Base-by-base conservation (phyloP, 2,113 vertebrate genomes). In the Phrynosoma blainvillii region DNA sequence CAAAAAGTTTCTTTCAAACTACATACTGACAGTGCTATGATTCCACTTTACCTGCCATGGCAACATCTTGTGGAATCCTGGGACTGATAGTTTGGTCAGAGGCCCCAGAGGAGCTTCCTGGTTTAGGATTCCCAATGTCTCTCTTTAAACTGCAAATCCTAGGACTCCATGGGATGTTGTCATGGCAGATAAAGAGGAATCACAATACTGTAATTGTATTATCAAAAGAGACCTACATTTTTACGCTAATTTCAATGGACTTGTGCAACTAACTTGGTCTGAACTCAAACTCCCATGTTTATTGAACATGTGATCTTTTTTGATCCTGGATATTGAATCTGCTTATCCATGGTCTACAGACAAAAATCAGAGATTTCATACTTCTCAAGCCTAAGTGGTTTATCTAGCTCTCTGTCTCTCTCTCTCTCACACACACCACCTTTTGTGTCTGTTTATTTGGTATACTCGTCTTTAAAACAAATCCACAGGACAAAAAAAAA, bases 401-500 rank as follows among this genome's bases (percentile, higher is more conserved):
- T 87, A 16, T 36, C 20, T 42, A 36, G 32, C 20, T 47, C 10
- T 8, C 5, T 25, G 23, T 62, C 62, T 81, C 32, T 56, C 32
- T 79, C 25, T 79, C 18, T 21, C 20, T 27, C 20, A 16, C 59
- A 62, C 59, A 62, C 14, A 62, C 59, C 59, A 62, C 13, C 13
- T n/a, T 32, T 68, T 47, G 40, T 21, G 79, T 30, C 76, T 47
- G 84, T 87, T 92, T 83, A 13, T 84, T 84, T 88, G 86, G 78
- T 42, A 52, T 14, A 65, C 21, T 76, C 8, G 42, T 0, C n/a
- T 16, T 13, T 79, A 80, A 36, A 85, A 12, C 80, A 91, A 91
- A 86, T 77, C 25, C 2, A 10, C 1, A 79, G 0, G 0, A 88
- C 80, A 30, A 32, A 79, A 20, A 9, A 56, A 18, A 30, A 30